A percentile compares a stretch with the other conserved stretches of the same genome.
phyloP scores from a whole-genome alignment of 2,113 vertebrate genomes.

The Coptodon rendalli region DNA sequence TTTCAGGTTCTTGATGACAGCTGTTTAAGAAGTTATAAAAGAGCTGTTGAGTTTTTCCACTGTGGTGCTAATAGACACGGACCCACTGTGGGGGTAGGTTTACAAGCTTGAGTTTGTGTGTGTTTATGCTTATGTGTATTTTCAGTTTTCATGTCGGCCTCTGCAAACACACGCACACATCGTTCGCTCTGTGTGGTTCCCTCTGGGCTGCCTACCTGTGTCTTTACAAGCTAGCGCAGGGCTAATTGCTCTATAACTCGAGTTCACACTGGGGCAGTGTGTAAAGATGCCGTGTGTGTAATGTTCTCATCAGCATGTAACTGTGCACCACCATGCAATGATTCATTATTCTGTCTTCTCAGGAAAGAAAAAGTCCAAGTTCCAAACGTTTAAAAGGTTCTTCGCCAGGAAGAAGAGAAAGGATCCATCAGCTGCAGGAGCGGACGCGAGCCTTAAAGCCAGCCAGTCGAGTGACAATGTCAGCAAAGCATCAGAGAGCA shows the following conservation, averaged over 20 bases:
- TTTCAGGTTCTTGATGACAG: not conserved
- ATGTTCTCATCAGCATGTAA: constrained; percentile 1
- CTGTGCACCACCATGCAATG: not conserved
- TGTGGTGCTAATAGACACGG: constrained; percentile 25
- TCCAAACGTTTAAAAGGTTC: constrained; percentile 86
- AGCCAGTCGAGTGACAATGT: constrained; percentile 79
- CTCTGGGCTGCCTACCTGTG: not conserved
- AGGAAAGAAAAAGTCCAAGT: constrained; percentile 94
- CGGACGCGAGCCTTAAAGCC: constrained; percentile 64
- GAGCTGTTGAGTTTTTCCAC: constrained; percentile 39
- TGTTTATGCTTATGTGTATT: not conserved
- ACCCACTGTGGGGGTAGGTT: not conserved
- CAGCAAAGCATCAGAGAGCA: constrained; percentile 59
- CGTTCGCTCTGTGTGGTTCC: not conserved
- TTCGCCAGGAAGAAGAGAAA: constrained; percentile 90
- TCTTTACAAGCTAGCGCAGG: not conserved
- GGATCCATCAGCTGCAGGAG: constrained; percentile 47
- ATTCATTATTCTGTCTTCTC: not conserved
- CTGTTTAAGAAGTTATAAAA: constrained; percentile 35
- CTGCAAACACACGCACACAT: not conserved
- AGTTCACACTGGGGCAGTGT: not conserved
- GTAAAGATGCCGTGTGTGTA: constrained; percentile 12
- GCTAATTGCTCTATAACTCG: constrained; percentile 4
- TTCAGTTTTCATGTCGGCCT: not conserved
- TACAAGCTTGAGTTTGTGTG: constrained; percentile 6